phyloP scores from a whole-genome alignment of 1,140 invertebrate species.

The Argopecten irradians region DNA sequence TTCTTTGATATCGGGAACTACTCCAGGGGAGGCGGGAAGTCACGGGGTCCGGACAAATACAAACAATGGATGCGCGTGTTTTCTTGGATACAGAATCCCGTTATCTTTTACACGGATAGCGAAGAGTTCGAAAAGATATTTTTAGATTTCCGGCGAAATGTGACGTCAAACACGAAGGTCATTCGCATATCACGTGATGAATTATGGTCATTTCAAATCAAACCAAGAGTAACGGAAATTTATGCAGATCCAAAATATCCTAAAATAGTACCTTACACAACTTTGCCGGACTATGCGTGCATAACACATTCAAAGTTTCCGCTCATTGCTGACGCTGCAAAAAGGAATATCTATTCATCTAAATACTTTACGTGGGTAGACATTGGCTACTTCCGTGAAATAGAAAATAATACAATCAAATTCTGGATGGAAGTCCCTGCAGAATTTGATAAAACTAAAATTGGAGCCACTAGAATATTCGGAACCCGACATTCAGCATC shows the following conservation, averaged over 20 bases:
- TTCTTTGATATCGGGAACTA: neutral
- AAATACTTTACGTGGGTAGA: neutral
- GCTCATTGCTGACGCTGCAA: neutral
- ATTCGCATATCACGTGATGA: neutral
- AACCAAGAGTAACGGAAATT: neutral
- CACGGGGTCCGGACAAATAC: neutral
- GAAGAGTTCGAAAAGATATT: conserved; percentile 23
- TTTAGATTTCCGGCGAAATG: neutral
- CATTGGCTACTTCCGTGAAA: neutral
- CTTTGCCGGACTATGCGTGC: neutral
- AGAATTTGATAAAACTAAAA: conserved; percentile 1
- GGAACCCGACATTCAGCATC: neutral
- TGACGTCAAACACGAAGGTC: neutral
- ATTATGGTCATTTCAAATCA: neutral
- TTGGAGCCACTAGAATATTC: neutral
- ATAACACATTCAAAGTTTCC: neutral
- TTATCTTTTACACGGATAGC: neutral
- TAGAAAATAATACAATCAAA: neutral
- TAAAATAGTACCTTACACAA: neutral
- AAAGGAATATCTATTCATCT: neutral
- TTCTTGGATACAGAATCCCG: neutral
- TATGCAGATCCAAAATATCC: neutral
- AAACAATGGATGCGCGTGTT: neutral
- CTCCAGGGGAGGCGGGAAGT: neutral
- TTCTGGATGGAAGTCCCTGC: neutral